A percentile compares a stretch with the other conserved stretches of the same genome.
phyloP scores from a whole-genome alignment of 2,113 vertebrate genomes.

The Leucopsar rothschildi region DNA sequence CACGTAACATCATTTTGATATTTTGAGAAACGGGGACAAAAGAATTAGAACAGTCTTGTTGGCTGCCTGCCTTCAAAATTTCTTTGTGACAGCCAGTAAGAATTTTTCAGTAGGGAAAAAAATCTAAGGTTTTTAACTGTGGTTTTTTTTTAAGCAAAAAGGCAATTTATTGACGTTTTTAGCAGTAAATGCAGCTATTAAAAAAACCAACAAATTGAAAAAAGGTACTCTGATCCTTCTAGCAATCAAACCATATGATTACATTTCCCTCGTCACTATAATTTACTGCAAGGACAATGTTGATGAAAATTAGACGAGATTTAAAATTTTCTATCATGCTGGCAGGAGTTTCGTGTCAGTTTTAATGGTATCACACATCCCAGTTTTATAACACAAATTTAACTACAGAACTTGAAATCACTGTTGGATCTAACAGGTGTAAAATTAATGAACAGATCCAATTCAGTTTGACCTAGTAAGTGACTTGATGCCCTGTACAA shows the following conservation, averaged over 20 bases:
- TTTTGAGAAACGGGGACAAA: constrained; percentile 72
- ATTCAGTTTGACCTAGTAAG: not conserved
- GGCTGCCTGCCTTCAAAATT: constrained; percentile 6
- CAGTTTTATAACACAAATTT: not conserved
- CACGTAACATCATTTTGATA: constrained; percentile 1
- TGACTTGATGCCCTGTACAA: not conserved
- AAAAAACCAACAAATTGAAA: not conserved
- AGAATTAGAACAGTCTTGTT: constrained; percentile 63
- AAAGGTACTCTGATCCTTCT: not conserved
- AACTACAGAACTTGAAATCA: not conserved
- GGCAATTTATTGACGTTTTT: not conserved
- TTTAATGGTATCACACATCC: not conserved
- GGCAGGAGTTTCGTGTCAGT: not conserved
- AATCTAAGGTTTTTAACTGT: not conserved
- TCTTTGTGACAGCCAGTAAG: not conserved
- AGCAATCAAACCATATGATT: not conserved
- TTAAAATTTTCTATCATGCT: not conserved
- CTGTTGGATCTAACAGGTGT: not conserved
- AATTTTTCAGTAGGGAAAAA: not conserved
- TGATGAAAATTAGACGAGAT: not conserved
- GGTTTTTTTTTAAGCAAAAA: not conserved
- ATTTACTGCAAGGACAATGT: not conserved
- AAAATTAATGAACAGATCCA: not conserved
- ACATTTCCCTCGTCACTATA: not conserved
- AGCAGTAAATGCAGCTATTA: not conserved